These are phyloP conservation scores for Diplodus sargus DNA, from an alignment of 2,797 vertebrate genomes.

Conservation along the genomic window DNA sequence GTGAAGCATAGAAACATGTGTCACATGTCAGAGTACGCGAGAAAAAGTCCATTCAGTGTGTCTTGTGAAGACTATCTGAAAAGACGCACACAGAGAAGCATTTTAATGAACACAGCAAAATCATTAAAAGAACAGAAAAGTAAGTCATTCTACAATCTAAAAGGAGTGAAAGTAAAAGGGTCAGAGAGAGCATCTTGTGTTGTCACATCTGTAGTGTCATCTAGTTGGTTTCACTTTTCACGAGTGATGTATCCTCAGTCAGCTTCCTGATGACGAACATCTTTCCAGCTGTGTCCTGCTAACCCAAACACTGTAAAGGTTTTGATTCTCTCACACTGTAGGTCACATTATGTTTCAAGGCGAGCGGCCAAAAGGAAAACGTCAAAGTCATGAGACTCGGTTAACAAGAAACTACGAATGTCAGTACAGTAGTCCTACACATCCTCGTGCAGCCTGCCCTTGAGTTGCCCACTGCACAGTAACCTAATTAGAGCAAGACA, in stretches of 20 bases:
- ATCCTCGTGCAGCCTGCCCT: conserved; percentile 13
- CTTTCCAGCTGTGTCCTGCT: background rate
- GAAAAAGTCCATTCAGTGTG: background rate
- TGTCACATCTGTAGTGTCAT: background rate
- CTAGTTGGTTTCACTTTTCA: conserved; percentile 6
- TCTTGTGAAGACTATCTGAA: background rate
- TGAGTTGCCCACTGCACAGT: background rate
- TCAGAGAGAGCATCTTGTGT: background rate
- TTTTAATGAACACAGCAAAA: background rate
- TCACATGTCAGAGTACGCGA: background rate
- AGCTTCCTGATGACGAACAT: conserved; percentile 6
- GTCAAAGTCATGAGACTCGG: conserved; percentile 32
- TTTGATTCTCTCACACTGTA: conserved; percentile 13
- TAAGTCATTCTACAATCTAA: background rate
- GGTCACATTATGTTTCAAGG: conserved; percentile 23
- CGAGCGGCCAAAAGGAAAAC: conserved; percentile 10
- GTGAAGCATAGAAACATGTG: background rate
- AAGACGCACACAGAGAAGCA: background rate
- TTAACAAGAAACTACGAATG: background rate
- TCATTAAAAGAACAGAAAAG: background rate
- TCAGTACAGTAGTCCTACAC: conserved; percentile 5
- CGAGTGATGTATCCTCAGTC: background rate
- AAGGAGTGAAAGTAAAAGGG: background rate
- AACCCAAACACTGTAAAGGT: conserved; percentile 10
- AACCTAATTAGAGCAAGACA: conserved; percentile 16